These are phyloP conservation scores for Yoshiicerus persimilis DNA, from an alignment of 1,140 invertebrate genomes.

Conservation along the genomic window DNA sequence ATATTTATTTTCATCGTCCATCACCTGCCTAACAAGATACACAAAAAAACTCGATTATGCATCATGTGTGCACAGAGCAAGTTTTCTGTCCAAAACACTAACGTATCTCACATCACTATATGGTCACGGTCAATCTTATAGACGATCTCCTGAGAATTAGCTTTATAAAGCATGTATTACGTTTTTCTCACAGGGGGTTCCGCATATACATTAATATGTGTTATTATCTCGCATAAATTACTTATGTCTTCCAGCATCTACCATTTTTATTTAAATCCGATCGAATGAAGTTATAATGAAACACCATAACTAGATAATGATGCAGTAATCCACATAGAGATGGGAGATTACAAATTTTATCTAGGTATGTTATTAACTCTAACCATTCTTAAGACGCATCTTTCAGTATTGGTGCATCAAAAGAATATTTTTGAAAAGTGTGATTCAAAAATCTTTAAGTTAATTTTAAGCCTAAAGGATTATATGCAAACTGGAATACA, in stretches of 20 bases:
- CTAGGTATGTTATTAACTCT: too few species aligned
- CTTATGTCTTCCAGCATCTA: not conserved
- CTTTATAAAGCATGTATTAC: not conserved
- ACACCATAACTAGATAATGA: too few species aligned
- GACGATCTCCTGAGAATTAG: not conserved
- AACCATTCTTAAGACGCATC: too few species aligned
- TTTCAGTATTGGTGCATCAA: too few species aligned
- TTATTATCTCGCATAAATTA: not conserved
- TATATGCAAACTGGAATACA: not conserved
- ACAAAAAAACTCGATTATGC: too few species aligned
- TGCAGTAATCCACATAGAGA: too few species aligned
- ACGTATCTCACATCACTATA: not conserved
- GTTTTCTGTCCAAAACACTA: not conserved
- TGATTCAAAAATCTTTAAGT: not conserved
- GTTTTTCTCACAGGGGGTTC: not conserved
- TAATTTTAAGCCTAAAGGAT: not conserved
- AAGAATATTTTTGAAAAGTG: not conserved
- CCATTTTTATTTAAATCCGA: not conserved
- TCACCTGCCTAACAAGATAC: not conserved
- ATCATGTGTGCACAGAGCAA: not conserved
- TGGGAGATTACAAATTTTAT: too few species aligned
- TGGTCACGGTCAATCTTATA: not conserved
- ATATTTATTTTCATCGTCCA: not conserved
- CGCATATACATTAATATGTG: not conserved
- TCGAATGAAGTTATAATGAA: not conserved